Evolutionary conservation across 2,888 invertebrate species (phyloP).

Genomic region (Caenorhabditis uteleia): DNA sequence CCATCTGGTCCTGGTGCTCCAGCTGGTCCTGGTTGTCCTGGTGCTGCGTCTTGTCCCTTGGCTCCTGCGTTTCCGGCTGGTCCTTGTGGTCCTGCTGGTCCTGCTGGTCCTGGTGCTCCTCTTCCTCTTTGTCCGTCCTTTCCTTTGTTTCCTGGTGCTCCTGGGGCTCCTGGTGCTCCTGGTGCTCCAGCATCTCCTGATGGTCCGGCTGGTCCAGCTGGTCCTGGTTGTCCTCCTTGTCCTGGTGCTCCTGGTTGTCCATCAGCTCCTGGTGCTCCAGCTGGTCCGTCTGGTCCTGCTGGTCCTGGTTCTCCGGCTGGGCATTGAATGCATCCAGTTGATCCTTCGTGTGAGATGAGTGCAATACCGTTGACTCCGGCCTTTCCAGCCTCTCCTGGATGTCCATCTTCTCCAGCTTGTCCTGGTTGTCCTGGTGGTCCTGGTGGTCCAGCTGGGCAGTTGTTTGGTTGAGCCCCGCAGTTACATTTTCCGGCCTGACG

Average conservation of each 20-base stretch:
- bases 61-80: conserved; percentile 45
- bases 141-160: conserved; percentile 75
- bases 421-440: conserved; percentile 56
- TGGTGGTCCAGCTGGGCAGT: conserved; percentile 51
- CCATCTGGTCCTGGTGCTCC: conserved; percentile 44
- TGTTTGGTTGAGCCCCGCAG: conserved; percentile 43
- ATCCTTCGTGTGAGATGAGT: conserved; percentile 31
- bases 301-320: conserved; percentile 49
- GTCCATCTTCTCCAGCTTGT: conserved; percentile 47
- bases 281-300: conserved; percentile 51
- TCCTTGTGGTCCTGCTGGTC: conserved; percentile 51
- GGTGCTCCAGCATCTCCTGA: conserved; percentile 49
- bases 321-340: conserved; percentile 42
- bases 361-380: conserved; percentile 39
- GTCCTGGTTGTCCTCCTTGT: conserved; percentile 48
- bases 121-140: conserved; percentile 41
- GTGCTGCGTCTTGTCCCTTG: conserved; percentile 36
- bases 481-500: conserved; percentile 42
- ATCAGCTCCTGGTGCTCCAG: conserved; percentile 49
- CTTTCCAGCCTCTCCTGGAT: conserved; percentile 46
- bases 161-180: conserved; percentile 45
- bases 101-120: conserved; percentile 47
- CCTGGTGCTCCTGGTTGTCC: conserved; percentile 57
- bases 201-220: conserved; percentile 53
- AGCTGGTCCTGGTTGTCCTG: conserved; percentile 40